phyloP scores from a whole-genome alignment of 35 echinoderm and acorn worm genomes.

The Heliocidaris erythrogramma region DNA sequence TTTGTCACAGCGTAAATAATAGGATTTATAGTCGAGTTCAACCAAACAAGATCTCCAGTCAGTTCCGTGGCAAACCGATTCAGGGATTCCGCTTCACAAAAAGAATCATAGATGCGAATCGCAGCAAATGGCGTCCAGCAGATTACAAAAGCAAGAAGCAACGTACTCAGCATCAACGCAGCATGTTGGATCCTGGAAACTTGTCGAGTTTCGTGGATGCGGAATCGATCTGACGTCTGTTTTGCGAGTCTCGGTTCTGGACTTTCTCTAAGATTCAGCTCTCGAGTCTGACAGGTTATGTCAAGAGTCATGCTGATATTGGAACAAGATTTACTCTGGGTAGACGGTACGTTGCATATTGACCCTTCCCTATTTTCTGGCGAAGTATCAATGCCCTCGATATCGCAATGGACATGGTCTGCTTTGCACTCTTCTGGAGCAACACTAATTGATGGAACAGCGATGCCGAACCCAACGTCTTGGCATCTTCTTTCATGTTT shows the following conservation, averaged over 20 bases:
- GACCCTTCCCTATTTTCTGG: background rate
- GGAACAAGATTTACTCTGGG: background rate
- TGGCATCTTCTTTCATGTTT: too few relatives aligned
- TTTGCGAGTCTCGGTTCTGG: too few relatives aligned
- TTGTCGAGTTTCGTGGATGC: background rate
- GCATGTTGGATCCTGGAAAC: background rate
- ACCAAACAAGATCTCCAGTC: background rate
- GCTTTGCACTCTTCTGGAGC: too few relatives aligned
- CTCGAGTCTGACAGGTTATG: background rate
- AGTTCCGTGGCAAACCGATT: too few relatives aligned
- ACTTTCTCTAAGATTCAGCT: too few relatives aligned
- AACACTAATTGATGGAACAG: too few relatives aligned
- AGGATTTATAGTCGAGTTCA: conserved; percentile 19
- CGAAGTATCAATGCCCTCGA: too few relatives aligned
- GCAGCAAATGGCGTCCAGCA: background rate
- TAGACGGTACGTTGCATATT: background rate
- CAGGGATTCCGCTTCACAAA: background rate
- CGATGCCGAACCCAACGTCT: too few relatives aligned
- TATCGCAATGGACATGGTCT: too few relatives aligned
- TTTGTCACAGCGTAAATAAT: background rate
- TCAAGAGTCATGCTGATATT: background rate
- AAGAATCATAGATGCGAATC: background rate
- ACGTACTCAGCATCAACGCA: background rate
- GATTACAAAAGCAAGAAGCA: background rate
- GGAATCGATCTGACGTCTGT: background rate